These are phyloP conservation scores for Dicranocentrus wangi DNA, from an alignment of 2,888 invertebrate species.

Conservation along the genomic window DNA sequence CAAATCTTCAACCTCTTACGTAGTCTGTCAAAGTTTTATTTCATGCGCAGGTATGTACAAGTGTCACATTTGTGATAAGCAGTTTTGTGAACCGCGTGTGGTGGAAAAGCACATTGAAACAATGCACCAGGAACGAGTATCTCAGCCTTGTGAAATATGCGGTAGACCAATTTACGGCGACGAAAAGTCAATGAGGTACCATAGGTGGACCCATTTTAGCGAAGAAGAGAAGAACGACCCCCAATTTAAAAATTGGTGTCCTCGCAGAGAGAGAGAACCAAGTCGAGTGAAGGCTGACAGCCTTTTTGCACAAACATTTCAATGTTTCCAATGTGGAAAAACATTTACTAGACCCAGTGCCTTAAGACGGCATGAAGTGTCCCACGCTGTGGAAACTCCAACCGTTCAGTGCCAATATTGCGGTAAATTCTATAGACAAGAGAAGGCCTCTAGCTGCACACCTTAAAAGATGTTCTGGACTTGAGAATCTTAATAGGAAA, in stretches of 20 bases:
- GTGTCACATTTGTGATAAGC: constrained; percentile 38
- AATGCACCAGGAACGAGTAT: neutral
- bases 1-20: neutral
- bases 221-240: constrained; percentile 51
- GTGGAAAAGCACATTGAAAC: constrained; percentile 25
- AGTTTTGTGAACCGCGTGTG: neutral
- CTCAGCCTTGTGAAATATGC: constrained; percentile 17
- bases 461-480: neutral
- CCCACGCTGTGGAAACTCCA: neutral
- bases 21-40: too few species aligned
- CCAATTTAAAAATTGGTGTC: constrained; percentile 16
- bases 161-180: neutral
- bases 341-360: neutral
- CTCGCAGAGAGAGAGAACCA: neutral
- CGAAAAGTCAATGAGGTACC: constrained; percentile 1
- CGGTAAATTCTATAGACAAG: constrained; percentile 24
- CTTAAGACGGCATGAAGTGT: constrained; percentile 33
- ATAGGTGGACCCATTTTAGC: constrained; percentile 42
- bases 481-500: neutral
- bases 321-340: constrained; percentile 26
- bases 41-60: constrained; percentile 31
- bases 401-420: constrained; percentile 33
- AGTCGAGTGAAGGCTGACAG: neutral
- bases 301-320: constrained; percentile 11
- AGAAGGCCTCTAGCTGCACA: neutral